Evolutionary conservation across 2,888 invertebrate species (phyloP).

Genomic region (Idaea straminata): DNA sequence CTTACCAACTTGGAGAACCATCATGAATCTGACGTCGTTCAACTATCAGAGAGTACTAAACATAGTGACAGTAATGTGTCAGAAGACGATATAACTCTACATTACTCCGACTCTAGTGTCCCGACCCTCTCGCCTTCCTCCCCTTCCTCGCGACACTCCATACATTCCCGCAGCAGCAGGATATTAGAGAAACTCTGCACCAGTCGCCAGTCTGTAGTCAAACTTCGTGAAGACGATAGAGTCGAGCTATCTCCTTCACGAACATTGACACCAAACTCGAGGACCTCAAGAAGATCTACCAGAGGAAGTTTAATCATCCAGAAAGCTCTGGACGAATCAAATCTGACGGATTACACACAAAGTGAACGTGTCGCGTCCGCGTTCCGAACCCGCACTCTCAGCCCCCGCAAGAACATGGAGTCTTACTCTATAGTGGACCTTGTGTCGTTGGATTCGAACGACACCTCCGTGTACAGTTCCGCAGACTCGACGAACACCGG

Average conservation of each 20-base stretch:
- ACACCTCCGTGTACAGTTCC: conserved; percentile 52
- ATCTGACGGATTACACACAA: conserved; percentile 4
- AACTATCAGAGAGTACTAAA: conserved; percentile 25
- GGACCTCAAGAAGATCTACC: conserved; percentile 34
- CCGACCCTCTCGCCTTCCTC: conserved; percentile 24
- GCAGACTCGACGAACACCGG: conserved; percentile 38
- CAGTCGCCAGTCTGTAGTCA: conserved; percentile 5
- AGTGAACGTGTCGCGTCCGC: conserved; percentile 31
- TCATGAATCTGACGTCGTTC: conserved; percentile 30
- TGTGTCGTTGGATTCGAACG: conserved; percentile 54
- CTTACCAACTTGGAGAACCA: conserved; percentile 56
- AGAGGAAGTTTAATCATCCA: conserved; percentile 46
- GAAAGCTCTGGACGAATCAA: conserved; percentile 35
- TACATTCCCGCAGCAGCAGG: conserved; percentile 48
- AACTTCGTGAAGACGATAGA: too few relatives aligned
- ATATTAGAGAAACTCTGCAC: conserved; percentile 43
- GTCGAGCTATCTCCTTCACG: conserved; percentile 19
- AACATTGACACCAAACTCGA: conserved; percentile 30
- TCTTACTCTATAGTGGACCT: conserved; percentile 67
- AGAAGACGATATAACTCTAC: conserved; percentile 44
- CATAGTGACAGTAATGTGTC: conserved; percentile 18
- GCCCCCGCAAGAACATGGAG: conserved; percentile 46
- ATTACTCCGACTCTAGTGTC: conserved; percentile 43
- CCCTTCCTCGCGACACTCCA: conserved; percentile 47
- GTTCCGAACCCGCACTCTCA: conserved; percentile 37